A percentile compares a stretch with the other conserved stretches of the same genome.
These are phyloP conservation scores for Rugalucina vietnamica DNA, from an alignment of 2,888 invertebrate genomes.

Conservation along the genomic window DNA sequence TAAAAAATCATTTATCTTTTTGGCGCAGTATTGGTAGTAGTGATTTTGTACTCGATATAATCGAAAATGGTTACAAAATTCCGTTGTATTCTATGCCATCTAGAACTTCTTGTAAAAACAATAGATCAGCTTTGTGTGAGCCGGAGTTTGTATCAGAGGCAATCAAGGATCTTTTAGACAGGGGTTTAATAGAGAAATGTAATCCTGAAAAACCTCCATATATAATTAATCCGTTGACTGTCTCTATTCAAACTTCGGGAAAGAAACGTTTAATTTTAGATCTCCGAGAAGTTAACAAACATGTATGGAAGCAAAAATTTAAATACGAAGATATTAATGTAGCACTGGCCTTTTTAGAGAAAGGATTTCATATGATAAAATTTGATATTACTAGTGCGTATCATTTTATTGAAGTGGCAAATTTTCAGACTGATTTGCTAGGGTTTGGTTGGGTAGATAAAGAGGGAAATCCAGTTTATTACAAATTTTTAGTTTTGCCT, in stretches of 20 bases:
- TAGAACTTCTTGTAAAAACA: background rate
- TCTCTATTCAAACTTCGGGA: conserved; percentile 22
- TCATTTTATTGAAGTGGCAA: conserved; percentile 41
- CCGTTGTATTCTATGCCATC: background rate
- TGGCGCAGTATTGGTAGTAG: background rate
- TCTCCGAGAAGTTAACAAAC: conserved; percentile 20
- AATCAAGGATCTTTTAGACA: conserved; percentile 28
- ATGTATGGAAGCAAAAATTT: conserved; percentile 30
- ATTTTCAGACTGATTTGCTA: conserved; percentile 30
- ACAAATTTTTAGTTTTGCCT: conserved; percentile 32
- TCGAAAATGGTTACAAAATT: background rate
- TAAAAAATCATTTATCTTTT: conserved; percentile 12
- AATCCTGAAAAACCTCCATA: background rate
- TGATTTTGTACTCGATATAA: background rate
- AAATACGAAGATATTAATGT: conserved; percentile 35
- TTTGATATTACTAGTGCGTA: conserved; percentile 44
- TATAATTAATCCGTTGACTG: conserved; percentile 23
- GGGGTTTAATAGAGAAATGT: conserved; percentile 22
- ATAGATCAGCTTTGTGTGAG: background rate
- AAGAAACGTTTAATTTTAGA: conserved; percentile 28
- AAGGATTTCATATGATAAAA: conserved; percentile 29
- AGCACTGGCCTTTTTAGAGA: conserved; percentile 17
- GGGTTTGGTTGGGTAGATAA: conserved; percentile 15
- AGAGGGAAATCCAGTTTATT: background rate
- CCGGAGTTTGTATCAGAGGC: conserved; percentile 21